These are phyloP conservation scores for Andrena hattorfiana DNA, from an alignment of 2,888 invertebrate genomes.

Conservation along the genomic window DNA sequence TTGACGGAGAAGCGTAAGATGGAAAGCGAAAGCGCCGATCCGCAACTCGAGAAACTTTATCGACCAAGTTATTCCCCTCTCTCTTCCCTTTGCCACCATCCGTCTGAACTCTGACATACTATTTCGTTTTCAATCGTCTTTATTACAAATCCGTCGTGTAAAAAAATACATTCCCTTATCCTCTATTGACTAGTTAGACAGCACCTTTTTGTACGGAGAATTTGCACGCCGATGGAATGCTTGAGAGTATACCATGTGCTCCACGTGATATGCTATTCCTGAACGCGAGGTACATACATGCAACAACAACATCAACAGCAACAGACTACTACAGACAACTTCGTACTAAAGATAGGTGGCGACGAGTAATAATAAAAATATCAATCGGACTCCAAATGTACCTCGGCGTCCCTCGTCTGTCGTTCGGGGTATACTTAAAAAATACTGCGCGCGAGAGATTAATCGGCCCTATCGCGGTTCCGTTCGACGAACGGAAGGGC, in stretches of 20 bases:
- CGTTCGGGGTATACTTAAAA: slow-evolving; percentile 4
- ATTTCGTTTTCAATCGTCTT: slow-evolving; percentile 60
- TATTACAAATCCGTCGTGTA: slow-evolving; percentile 77
- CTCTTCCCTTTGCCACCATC: slow-evolving; percentile 9
- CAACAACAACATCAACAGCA: slow-evolving; percentile 29
- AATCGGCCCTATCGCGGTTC: background rate
- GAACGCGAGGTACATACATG: slow-evolving; percentile 34
- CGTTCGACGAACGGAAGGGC: slow-evolving; percentile 22
- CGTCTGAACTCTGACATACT: slow-evolving; percentile 43
- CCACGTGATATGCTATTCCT: slow-evolving; percentile 41
- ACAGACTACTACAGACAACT: slow-evolving; percentile 12
- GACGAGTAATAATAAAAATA: background rate
- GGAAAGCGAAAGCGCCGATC: slow-evolving; percentile 13
- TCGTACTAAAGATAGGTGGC: slow-evolving; percentile 9
- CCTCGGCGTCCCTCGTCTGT: slow-evolving; percentile 7
- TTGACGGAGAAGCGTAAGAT: background rate
- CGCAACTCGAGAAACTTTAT: background rate
- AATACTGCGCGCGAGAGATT: slow-evolving; percentile 11
- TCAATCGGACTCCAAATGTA: slow-evolving; percentile 19
- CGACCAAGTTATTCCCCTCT: slow-evolving; percentile 6
- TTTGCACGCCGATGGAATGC: slow-evolving; percentile 70
- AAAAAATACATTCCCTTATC: slow-evolving; percentile 83
- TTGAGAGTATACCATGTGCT: background rate
- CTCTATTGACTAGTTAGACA: slow-evolving; percentile 81
- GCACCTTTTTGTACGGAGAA: slow-evolving; percentile 57